Percentiles rank a stretch among this genome's conserved stretches.
Evolutionary conservation across 2,888 invertebrate species (phyloP).

Genomic region (Rhagophthalmus giganteus): DNA sequence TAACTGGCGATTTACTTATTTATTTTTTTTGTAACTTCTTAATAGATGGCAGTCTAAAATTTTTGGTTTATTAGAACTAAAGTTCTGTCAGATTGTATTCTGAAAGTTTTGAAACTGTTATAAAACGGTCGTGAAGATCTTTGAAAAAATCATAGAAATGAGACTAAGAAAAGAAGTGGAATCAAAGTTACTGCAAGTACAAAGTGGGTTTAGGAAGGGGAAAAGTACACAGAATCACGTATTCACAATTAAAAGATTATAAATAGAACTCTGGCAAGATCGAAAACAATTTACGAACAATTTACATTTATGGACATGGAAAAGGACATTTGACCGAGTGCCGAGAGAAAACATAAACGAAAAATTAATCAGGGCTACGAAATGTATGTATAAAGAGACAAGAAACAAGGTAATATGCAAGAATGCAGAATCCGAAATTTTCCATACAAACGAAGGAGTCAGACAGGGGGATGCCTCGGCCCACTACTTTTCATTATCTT

Average conservation of each 20-base stretch:
- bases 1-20: too few species aligned
- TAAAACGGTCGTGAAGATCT: too few species aligned
- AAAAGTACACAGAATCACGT: not conserved
- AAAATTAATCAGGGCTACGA: not conserved
- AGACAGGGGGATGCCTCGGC: too few species aligned
- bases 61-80: too few species aligned
- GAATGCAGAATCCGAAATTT: not conserved
- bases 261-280: conserved; percentile 1
- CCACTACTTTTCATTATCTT: too few species aligned
- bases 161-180: conserved; percentile 4
- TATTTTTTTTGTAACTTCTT: too few species aligned
- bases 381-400: too few species aligned
- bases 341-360: not conserved
- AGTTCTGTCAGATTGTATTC: too few species aligned
- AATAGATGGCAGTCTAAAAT: too few species aligned
- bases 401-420: conserved; percentile 6
- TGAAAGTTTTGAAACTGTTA: too few species aligned
- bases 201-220: not conserved
- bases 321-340: not conserved
- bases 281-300: conserved; percentile 1
- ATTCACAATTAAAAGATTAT: conserved; percentile 2
- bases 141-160: conserved; percentile 1
- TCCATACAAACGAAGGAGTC: not conserved
- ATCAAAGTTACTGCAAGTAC: not conserved
- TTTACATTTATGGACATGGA: not conserved